A percentile compares a stretch with the other conserved stretches of the same genome.
Evolutionary conservation across 2,797 vertebrate species (phyloP).

Genomic region (Enteromius trimaculatus): DNA sequence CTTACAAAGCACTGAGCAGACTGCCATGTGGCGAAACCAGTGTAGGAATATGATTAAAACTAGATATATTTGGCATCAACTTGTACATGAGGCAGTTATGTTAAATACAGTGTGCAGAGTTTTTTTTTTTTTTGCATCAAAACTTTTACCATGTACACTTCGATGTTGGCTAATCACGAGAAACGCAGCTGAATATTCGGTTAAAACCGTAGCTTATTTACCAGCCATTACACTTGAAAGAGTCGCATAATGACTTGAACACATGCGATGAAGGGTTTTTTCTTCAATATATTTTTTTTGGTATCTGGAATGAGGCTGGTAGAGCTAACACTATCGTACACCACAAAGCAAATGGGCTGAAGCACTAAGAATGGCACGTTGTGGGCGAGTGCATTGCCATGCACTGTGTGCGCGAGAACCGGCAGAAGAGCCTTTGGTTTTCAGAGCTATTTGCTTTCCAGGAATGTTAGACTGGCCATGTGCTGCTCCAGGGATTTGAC

Average conservation of each 20-base stretch:
- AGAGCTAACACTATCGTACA: slow-evolving; percentile 66
- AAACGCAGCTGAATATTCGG: slow-evolving; percentile 23
- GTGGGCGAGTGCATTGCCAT: slow-evolving; percentile 51
- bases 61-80: slow-evolving; percentile 72
- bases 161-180: slow-evolving; percentile 26
- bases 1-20: slow-evolving; percentile 56
- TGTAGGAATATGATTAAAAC: slow-evolving; percentile 50
- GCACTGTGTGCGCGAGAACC: slow-evolving; percentile 9
- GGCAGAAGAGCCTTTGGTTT: slow-evolving; percentile 29
- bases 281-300: slow-evolving; percentile 24
- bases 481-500: slow-evolving; percentile 86
- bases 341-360: slow-evolving; percentile 67
- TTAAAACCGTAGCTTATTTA: slow-evolving; percentile 47
- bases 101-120: slow-evolving; percentile 54
- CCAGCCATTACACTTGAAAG: slow-evolving; percentile 57
- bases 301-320: slow-evolving; percentile 56
- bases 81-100: slow-evolving; percentile 53
- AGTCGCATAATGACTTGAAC: slow-evolving; percentile 56
- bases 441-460: slow-evolving; percentile 83
- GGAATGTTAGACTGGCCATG: slow-evolving; percentile 83
- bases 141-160: slow-evolving; percentile 29
- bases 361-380: slow-evolving; percentile 67
- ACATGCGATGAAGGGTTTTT: slow-evolving; percentile 50
- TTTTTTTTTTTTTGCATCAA: slow-evolving; percentile 20
- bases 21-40: slow-evolving; percentile 59